Conservation (phyloP, 2,797 vertebrate genomes). For the Danio jaintianensis region DNA sequence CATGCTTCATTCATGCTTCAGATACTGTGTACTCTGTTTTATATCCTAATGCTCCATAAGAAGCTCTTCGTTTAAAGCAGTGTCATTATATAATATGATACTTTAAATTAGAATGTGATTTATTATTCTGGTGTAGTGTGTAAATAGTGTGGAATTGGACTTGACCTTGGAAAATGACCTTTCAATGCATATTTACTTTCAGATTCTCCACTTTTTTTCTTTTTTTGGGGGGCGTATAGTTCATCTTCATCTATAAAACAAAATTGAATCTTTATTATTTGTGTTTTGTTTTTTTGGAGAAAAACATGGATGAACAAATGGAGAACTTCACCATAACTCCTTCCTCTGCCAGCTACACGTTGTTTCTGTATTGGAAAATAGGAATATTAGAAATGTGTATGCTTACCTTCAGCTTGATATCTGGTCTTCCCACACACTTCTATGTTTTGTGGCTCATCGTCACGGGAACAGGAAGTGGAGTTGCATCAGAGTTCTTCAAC, state of each 20-base stretch:
- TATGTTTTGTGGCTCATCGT: neutral
- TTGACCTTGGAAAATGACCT: neutral
- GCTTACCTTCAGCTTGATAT: neutral
- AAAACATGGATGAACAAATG: neutral
- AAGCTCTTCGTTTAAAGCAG: neutral
- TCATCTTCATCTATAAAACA: neutral
- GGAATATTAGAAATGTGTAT: neutral
- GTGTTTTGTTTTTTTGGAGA: neutral
- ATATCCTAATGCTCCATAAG: too few species aligned
- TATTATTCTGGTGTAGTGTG: neutral
- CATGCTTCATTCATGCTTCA: neutral
- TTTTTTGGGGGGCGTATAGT: neutral
- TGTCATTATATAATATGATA: neutral
- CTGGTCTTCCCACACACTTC: neutral
- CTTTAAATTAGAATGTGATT: too few species aligned
- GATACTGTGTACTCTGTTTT: neutral
- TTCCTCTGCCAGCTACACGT: neutral
- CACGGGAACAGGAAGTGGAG: too few species aligned
- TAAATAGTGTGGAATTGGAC: neutral
- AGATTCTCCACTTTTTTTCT: neutral
- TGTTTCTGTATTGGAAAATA: neutral
- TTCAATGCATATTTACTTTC: neutral
- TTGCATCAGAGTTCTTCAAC: neutral
- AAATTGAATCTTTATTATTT: neutral
- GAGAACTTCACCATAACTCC: neutral